Evolutionary conservation across 1,140 invertebrate species (phyloP), one percentile per base, ranked within the genome.

Genomic region (Orussus abietinus): DNA sequence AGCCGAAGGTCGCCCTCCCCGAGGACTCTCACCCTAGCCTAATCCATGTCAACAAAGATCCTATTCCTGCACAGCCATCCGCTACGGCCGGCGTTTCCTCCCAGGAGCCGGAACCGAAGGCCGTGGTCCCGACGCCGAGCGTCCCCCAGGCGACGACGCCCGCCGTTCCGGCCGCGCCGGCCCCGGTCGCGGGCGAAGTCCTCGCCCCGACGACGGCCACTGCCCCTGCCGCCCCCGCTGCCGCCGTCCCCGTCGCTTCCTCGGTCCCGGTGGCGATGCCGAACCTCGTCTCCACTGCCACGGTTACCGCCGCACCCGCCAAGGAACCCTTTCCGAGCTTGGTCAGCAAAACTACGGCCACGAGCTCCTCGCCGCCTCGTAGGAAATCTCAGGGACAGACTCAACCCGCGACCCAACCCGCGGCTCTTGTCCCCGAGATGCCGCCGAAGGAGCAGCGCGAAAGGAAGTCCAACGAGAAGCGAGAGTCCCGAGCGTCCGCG

Each of bases 341-440:
- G 20, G 40, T 48, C 11, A 53, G 30, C 25, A 65, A 59, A 28
- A 58, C 38, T 38, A 43, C 49, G 22, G 56, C n/a, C n/a, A n/a
- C 57, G 12, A 62, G 45, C 13, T 68, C n/a, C n/a, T n/a, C 65
- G 32, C 66, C 65, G n/a, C 60, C 65, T 5, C 48, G 64, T 28
- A 57, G 64, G 28, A 69, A 68, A 60, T 54, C 52, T 12, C 35
- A 61, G 26, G 35, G 19, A 14, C 45, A 53, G 5, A 10, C 15
- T 4, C 34, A 20, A 19, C 2, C 44, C 26, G 15, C 28, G 1
- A 34, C 14, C 20, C 33, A 31, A 31, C 32, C 17, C 9, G 2
- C 25, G 14, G 11, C 14, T 13, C 12, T 5, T n/a, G n/a, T 36
- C 15, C 3, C 18, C 11, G 54, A 53, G 18, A 18, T 49, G 36